Conservation (phyloP, 2,113 vertebrate species). For the Sturnus vulgaris region DNA sequence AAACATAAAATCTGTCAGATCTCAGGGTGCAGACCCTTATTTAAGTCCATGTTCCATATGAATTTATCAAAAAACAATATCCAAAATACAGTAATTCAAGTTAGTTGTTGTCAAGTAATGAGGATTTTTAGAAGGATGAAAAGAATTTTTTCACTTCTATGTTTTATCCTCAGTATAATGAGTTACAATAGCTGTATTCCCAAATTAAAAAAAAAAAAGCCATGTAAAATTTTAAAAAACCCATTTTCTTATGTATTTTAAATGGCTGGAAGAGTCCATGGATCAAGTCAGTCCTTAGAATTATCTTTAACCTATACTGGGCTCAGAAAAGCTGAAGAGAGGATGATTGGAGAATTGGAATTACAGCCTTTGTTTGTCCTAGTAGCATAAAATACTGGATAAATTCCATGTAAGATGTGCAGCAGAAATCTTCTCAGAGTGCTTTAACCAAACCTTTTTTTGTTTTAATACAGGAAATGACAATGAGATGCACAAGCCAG, state of each 20-base stretch:
- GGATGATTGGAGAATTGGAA: not conserved
- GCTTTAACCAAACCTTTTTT: not conserved
- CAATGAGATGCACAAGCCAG: conserved; percentile 73
- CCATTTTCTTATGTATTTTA: fast-evolving
- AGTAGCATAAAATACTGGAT: not conserved
- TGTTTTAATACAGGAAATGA: conserved; percentile 71
- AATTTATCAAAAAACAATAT: not conserved
- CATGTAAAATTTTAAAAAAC: fast-evolving
- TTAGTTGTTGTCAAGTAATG: not conserved
- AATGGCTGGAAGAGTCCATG: not conserved
- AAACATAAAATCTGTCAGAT: not conserved
- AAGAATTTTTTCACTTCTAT: not conserved
- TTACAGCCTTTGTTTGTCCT: fast-evolving
- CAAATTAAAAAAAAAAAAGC: not conserved
- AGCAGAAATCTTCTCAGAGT: not conserved
- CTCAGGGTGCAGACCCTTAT: not conserved
- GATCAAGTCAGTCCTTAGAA: not conserved
- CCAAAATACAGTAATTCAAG: not conserved
- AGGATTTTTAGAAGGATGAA: not conserved
- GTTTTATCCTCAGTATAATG: not conserved
- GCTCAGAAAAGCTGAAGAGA: not conserved
- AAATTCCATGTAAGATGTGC: not conserved
- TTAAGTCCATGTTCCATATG: not conserved
- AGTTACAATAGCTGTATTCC: not conserved
- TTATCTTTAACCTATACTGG: not conserved